Evolutionary conservation across 2,113 vertebrate genomes (phyloP).

Genomic region (Chaetodon trifascialis): DNA sequence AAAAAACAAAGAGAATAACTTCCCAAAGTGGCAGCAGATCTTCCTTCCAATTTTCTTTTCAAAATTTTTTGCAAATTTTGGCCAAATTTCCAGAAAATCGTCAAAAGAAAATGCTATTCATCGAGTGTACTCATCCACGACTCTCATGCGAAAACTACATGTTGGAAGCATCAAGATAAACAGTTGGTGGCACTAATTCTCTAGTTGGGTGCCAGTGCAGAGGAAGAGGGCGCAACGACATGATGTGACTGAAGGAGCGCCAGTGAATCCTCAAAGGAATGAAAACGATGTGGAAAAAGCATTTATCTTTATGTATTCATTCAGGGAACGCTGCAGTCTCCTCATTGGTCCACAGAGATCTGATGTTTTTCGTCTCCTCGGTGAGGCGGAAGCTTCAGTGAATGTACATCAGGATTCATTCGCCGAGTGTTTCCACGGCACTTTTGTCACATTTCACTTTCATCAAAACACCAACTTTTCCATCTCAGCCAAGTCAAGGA

Average conservation of each 20-base stretch:
- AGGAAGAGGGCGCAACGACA: background rate
- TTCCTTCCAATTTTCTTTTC: background rate
- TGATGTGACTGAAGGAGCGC: background rate
- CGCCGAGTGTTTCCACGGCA: background rate
- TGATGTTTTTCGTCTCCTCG: background rate
- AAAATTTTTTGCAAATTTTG: background rate
- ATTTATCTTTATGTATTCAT: background rate
- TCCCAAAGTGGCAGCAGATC: background rate
- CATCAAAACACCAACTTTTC: too few species aligned
- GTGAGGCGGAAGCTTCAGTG: background rate
- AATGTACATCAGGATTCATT: background rate
- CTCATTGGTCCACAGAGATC: background rate
- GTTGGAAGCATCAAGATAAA: background rate
- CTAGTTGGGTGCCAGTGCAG: background rate
- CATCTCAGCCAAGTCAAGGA: background rate
- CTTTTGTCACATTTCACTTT: background rate
- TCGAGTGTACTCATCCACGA: background rate
- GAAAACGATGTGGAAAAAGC: background rate
- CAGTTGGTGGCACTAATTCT: background rate
- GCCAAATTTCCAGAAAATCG: background rate
- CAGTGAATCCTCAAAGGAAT: background rate
- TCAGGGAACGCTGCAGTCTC: background rate
- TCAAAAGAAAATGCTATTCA: background rate
- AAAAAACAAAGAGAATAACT: too few species aligned
- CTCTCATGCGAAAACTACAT: background rate